phyloP scores from a whole-genome alignment of 2,797 vertebrate species.

The Anas bernieri region DNA sequence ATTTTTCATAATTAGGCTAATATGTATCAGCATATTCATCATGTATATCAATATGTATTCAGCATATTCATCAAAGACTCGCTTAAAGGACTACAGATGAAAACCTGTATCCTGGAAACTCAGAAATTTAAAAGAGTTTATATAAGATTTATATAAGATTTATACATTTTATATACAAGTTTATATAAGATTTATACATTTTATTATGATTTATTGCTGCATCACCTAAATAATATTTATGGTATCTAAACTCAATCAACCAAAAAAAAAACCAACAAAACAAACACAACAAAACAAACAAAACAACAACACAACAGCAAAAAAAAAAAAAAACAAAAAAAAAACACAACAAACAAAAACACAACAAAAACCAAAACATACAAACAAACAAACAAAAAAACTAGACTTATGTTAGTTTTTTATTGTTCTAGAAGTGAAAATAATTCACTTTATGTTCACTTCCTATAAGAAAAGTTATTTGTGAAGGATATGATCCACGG shows the following conservation, averaged over 20 bases:
- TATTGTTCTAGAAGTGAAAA: background rate
- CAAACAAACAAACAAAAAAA: no score
- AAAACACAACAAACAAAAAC: no score
- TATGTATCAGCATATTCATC: background rate
- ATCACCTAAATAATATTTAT: background rate
- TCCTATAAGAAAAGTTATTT: background rate
- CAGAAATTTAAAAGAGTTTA: background rate
- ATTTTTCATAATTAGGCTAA: background rate
- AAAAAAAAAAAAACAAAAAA: no score
- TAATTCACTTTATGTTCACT: background rate
- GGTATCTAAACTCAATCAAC: background rate
- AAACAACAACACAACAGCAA: no score
- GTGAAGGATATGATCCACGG: accelerated
- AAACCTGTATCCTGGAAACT: background rate
- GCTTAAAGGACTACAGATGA: background rate
- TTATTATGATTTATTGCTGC: background rate
- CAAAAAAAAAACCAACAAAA: no score
- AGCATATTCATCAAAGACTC: background rate
- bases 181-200: background rate
- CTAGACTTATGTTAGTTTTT: background rate
- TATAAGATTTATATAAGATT: background rate
- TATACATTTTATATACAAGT: background rate
- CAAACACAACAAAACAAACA: no score
- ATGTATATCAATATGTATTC: no score
- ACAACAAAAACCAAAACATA: no score